These are phyloP conservation scores for Helogale parvula DNA, from an alignment of 2,113 vertebrate species.

Conservation along the genomic window DNA sequence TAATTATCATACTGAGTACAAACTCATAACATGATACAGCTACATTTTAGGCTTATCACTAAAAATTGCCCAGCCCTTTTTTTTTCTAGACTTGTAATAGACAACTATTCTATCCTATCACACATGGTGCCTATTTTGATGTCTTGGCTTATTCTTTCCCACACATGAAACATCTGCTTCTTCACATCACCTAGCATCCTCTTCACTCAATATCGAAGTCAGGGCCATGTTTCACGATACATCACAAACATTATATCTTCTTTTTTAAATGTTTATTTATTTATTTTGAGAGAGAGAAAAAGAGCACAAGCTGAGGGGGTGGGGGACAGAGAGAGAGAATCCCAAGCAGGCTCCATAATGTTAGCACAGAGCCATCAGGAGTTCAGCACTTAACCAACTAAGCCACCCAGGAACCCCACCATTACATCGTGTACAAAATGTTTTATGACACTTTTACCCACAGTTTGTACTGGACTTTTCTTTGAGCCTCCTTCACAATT, in stretches of 20 bases:
- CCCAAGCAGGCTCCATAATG: no score
- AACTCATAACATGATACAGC: background rate
- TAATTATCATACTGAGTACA: background rate
- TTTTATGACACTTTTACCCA: background rate
- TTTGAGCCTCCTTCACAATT: background rate
- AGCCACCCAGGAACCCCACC: background rate
- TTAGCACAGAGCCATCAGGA: no score
- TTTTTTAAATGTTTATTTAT: no score
- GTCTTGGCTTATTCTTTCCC: background rate
- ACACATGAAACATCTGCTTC: background rate
- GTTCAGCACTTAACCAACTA: no score
- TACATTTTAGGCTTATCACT: background rate
- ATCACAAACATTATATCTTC: background rate
- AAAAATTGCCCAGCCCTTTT: background rate
- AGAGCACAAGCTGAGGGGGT: no score
- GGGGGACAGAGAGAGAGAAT: no score
- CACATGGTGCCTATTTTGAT: background rate
- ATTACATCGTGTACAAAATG: no score
- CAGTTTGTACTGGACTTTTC: background rate
- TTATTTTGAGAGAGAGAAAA: no score
- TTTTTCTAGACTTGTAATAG: background rate
- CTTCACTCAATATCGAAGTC: background rate
- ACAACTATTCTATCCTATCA: background rate
- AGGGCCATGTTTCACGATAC: background rate
- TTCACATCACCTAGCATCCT: background rate